Conservation (phyloP, 2,797 vertebrate species). For the Sebastes itinus region DNA sequence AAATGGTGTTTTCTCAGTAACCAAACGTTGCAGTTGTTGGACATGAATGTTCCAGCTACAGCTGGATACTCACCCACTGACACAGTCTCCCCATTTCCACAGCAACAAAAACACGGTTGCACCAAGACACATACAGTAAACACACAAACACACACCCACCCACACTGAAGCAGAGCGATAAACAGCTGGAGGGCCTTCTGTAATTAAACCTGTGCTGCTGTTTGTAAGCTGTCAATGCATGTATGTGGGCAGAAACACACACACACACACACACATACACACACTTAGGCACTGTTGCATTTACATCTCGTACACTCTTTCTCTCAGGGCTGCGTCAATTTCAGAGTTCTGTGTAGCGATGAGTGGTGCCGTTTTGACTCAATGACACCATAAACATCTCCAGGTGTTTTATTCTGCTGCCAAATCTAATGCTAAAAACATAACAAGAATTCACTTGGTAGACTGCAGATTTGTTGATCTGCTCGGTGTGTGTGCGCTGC, state of each 20-base stretch:
- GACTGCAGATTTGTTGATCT: constrained; percentile 1
- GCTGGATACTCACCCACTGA: constrained; percentile 47
- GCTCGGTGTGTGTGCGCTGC: background rate
- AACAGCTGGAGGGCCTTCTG: constrained; percentile 71
- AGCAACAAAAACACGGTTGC: constrained; percentile 2
- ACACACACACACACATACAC: background rate
- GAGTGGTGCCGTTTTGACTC: constrained; percentile 32
- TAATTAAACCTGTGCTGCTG: constrained; percentile 77
- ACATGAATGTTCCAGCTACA: constrained; percentile 33
- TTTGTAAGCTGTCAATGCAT: constrained; percentile 68
- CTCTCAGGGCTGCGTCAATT: constrained; percentile 52
- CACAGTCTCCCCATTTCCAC: constrained; percentile 43
- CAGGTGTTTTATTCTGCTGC: constrained; percentile 24
- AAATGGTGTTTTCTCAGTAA: constrained; percentile 17
- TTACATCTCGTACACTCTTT: constrained; percentile 48
- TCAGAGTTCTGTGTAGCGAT: constrained; percentile 26
- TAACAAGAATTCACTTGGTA: background rate
- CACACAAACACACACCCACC: constrained; percentile 4
- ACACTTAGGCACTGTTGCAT: constrained; percentile 17
- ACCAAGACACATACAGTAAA: background rate
- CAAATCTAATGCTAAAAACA: constrained; percentile 11
- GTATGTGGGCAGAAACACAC: constrained; percentile 45
- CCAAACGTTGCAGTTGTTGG: constrained; percentile 4
- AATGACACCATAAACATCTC: constrained; percentile 39
- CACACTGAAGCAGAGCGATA: constrained; percentile 43